Conservation (phyloP, 92 coral and sea anemone species). For the Porites cylindrica region DNA sequence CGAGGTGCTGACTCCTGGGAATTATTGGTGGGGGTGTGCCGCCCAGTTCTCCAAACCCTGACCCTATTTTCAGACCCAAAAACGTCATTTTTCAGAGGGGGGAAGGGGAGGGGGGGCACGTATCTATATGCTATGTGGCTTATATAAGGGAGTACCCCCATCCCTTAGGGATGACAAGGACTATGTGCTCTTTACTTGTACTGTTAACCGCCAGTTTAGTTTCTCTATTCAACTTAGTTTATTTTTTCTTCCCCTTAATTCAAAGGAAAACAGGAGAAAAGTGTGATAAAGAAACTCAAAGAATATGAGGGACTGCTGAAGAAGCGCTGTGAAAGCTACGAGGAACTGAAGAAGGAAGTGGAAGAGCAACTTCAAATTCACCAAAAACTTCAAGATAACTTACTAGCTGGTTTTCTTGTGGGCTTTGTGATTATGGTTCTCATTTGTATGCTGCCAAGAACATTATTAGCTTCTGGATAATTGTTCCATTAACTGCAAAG, state of each 20-base stretch:
- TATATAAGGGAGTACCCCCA: too few species aligned
- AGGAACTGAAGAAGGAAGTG: conserved; percentile 23
- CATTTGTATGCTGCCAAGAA: conserved; percentile 40
- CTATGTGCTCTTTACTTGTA: too few species aligned
- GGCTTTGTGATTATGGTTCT: conserved; percentile 40
- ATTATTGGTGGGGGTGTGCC: too few species aligned
- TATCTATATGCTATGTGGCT: too few species aligned
- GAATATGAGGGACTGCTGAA: conserved; percentile 20
- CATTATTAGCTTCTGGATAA: conserved; percentile 19
- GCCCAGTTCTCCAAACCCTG: too few species aligned
- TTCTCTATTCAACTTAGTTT: background rate
- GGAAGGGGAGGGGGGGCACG: too few species aligned
- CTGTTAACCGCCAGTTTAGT: too few species aligned
- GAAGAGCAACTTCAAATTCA: conserved; percentile 35
- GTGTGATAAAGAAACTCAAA: conserved; percentile 9
- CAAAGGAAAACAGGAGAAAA: conserved; percentile 12
- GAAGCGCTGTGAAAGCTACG: conserved; percentile 23
- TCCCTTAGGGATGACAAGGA: too few species aligned
- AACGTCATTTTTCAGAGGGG: too few species aligned
- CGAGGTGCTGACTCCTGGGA: too few species aligned
- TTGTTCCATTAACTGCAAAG: background rate
- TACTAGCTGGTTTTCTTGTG: conserved; percentile 42
- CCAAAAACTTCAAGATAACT: conserved; percentile 39
- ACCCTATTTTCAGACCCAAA: too few species aligned
- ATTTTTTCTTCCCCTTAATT: background rate